Conservation (phyloP, 2,888 invertebrate genomes). For the Heliconius ethilla region DNA sequence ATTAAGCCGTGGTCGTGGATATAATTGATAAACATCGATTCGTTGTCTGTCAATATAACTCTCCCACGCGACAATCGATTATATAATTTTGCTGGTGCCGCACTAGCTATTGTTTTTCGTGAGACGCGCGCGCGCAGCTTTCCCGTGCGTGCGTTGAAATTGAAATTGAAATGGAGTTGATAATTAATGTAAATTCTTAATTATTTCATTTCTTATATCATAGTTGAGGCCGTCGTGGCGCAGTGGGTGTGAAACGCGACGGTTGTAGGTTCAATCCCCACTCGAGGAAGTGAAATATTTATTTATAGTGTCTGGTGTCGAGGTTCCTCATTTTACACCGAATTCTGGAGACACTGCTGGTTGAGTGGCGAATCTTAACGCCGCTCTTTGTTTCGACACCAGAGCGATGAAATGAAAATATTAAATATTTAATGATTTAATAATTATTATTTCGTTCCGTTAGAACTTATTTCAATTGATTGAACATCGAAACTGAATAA, state of each 20-base stretch:
- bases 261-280: too few relatives aligned
- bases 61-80: constrained; percentile 38
- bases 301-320: too few relatives aligned
- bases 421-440: too few relatives aligned
- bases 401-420: background rate
- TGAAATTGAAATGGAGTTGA: background rate
- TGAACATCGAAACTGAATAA: background rate
- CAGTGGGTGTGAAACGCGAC: too few relatives aligned
- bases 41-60: constrained; percentile 39
- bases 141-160: constrained; percentile 28
- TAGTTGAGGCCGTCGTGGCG: background rate
- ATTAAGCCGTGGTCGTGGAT: constrained; percentile 46
- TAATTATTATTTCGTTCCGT: too few relatives aligned
- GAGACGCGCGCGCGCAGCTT: constrained; percentile 31
- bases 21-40: constrained; percentile 46
- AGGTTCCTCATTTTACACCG: too few relatives aligned
- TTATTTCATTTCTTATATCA: background rate
- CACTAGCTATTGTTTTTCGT: constrained; percentile 34
- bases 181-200: background rate
- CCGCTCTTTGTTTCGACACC: too few relatives aligned
- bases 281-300: too few relatives aligned
- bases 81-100: constrained; percentile 38
- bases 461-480: too few relatives aligned
- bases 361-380: too few relatives aligned
- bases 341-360: too few relatives aligned